phyloP scores from a whole-genome alignment of 2,113 vertebrate species.

The Apeltes quadracus region DNA sequence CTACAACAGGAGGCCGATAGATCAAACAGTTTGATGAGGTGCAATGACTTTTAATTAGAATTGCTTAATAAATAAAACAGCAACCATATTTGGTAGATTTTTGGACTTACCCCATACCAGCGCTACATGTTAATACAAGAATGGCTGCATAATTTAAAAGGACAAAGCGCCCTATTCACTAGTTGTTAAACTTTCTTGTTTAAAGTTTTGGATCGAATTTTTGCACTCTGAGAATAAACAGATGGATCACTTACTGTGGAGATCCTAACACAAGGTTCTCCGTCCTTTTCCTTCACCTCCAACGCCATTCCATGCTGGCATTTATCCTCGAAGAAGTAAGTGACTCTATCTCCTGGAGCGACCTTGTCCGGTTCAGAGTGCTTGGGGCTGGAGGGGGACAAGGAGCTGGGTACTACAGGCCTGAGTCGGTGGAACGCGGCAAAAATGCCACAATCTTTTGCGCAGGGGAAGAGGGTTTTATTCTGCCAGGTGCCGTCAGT shows the following conservation, averaged over 20 bases:
- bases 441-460: constrained; percentile 78
- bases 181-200: neutral
- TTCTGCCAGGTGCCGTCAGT: constrained; percentile 38
- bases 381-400: rapidly evolving
- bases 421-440: constrained; percentile 78
- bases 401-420: neutral
- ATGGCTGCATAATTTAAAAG: neutral
- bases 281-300: constrained; percentile 43
- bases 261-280: constrained; percentile 52
- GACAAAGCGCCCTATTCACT: neutral
- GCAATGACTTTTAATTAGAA: neutral
- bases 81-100: neutral
- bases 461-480: constrained; percentile 70
- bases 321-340: constrained; percentile 63
- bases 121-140: neutral
- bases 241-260: constrained; percentile 66
- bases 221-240: neutral
- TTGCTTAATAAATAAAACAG: neutral
- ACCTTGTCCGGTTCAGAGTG: constrained; percentile 27
- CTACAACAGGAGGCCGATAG: neutral
- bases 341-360: constrained; percentile 80
- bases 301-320: constrained; percentile 80
- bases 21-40: neutral
- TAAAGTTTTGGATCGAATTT: neutral
- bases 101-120: no score